phyloP scores from a whole-genome alignment of 2,797 vertebrate species.

The Kryptopterus vitreolus region DNA sequence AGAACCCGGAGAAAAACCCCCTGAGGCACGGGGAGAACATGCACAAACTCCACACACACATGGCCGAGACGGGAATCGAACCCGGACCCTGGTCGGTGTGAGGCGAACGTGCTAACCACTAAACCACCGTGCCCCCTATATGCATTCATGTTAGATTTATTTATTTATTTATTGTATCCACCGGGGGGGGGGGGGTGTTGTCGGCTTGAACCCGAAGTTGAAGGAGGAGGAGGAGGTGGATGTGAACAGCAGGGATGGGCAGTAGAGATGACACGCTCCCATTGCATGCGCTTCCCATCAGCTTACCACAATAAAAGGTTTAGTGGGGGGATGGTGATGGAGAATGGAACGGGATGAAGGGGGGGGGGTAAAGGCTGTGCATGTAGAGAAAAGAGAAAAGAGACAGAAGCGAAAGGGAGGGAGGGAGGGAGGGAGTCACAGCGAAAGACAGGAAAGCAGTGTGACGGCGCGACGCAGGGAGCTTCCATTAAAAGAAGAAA shows the following conservation, averaged over 20 bases:
- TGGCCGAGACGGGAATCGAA: too few relatives aligned
- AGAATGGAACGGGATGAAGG: slow-evolving; percentile 48
- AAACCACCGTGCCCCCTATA: too few relatives aligned
- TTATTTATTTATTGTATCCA: too few relatives aligned
- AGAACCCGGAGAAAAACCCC: too few relatives aligned
- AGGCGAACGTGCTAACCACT: too few relatives aligned
- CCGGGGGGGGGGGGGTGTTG: not conserved
- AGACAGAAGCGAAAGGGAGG: slow-evolving; percentile 16
- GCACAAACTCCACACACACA: too few relatives aligned
- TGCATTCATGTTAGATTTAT: not conserved
- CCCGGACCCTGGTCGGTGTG: too few relatives aligned
- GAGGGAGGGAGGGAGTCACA: slow-evolving; percentile 28
- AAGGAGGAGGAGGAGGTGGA: slow-evolving; percentile 24
- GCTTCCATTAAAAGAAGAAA: slow-evolving; percentile 45
- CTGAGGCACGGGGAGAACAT: too few relatives aligned
- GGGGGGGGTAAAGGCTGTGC: slow-evolving; percentile 36
- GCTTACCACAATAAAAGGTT: slow-evolving; percentile 19
- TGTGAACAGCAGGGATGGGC: slow-evolving; percentile 10
- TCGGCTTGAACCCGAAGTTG: not conserved
- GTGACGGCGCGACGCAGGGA: slow-evolving; percentile 27
- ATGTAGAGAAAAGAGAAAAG: slow-evolving; percentile 31
- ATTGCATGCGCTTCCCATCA: slow-evolving; percentile 3
- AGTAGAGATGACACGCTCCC: not conserved
- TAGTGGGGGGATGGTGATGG: slow-evolving; percentile 38
- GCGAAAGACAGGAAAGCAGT: slow-evolving; percentile 37